phyloP scores from a whole-genome alignment of 2,113 vertebrate genomes.

The Progne subis region DNA sequence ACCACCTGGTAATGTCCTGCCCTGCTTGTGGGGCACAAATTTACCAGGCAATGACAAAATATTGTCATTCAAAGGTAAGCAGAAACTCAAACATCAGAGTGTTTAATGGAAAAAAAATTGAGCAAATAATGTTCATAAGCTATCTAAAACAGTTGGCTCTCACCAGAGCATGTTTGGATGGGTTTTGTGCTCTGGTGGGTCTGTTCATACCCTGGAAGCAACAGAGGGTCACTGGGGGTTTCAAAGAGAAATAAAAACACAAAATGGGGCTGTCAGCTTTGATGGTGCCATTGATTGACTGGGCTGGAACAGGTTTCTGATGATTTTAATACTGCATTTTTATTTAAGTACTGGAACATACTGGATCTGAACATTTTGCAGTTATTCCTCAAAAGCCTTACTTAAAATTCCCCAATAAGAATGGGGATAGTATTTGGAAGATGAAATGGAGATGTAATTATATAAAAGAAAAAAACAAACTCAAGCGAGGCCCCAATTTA shows the following conservation, averaged over 20 bases:
- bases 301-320: not conserved
- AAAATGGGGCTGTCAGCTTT: not conserved
- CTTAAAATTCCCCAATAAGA: not conserved
- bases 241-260: not conserved
- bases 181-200: not conserved
- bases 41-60: not conserved
- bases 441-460: not conserved
- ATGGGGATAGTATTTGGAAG: not conserved
- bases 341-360: not conserved
- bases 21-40: not conserved
- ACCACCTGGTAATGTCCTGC: not conserved
- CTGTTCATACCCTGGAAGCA: not conserved
- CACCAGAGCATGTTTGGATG: fast-evolving
- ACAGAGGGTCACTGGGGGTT: fast-evolving
- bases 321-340: not conserved
- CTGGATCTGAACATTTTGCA: not conserved
- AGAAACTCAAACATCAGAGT: not conserved
- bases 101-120: not conserved
- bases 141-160: not conserved
- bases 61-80: fast-evolving
- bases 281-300: not conserved
- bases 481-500: not conserved
- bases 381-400: not conserved
- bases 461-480: not conserved
- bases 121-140: not conserved